Base-by-base conservation (phyloP, 2,888 invertebrate species). In the Psylliodes chrysocephalus region DNA sequence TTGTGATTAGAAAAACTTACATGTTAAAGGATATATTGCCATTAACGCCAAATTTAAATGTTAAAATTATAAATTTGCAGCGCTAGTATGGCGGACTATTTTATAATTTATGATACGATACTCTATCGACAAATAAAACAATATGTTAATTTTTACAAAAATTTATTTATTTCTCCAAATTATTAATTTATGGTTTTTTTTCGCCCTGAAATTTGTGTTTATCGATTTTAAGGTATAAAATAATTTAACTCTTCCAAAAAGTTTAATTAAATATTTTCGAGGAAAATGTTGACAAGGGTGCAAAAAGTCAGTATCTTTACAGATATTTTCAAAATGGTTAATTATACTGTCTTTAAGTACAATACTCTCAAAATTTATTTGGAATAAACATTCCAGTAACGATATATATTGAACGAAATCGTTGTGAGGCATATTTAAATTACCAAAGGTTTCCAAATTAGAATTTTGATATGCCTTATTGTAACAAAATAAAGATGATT, bases 391-490 rank as follows among this genome's bases (percentile, higher is more conserved):
- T 14, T 40, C 40, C n/a, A 40, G n/a, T 12, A 40, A 14, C 5
- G 40, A 40, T 5, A 40, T 14, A n/a, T 12, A 40, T 40, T n/a
- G n/a, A n/a, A n/a, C n/a, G n/a, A n/a, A n/a, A n/a, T n/a, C n/a
- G n/a, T n/a, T n/a, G n/a, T 40, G 40, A 5, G 40, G 40, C 40
- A 40, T 40, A 14, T 40, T 40, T n/a, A 40, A 40, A n/a, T 40
- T 40, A 6, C 40, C 40, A 40, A 40, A 40, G 6, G 15, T 12
- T 7, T 40, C 15, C 15, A 6, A 6, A 40, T 40, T 14, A 4
- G 4, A 6, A 14, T 14, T 40, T 40, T 40, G 4, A n/a, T 40
- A 40, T 7, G 40, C 40, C n/a, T n/a, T 40, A 40, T 6, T 4
- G 40, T 40, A 40, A 40, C 40, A 40, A 40, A 6, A 40, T 40